Evolutionary conservation across 2,797 vertebrate genomes (phyloP).

Genomic region (Coendou prehensilis): DNA sequence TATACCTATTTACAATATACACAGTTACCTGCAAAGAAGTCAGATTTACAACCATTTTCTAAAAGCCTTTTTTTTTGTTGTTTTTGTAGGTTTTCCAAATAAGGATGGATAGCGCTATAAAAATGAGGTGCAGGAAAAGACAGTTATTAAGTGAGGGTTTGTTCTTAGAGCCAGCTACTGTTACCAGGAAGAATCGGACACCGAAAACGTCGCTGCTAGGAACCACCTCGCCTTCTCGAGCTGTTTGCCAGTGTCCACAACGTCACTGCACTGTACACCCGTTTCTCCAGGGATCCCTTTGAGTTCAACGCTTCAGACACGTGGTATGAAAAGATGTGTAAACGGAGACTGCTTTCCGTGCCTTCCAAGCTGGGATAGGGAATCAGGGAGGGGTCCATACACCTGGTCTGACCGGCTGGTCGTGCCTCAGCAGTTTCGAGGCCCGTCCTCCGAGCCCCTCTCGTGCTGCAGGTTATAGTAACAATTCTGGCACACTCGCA

Average conservation of each 20-base stretch:
- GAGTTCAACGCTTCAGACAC: conserved; percentile 87
- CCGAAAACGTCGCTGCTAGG: conserved; percentile 60
- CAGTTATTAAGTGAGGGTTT: conserved; percentile 76
- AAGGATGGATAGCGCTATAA: conserved; percentile 89
- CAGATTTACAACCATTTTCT: conserved; percentile 92
- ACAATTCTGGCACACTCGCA: conserved; percentile 99
- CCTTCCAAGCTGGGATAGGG: neutral
- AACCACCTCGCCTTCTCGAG: conserved; percentile 66
- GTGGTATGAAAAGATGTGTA: conserved; percentile 85
- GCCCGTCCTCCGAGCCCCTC: conserved; percentile 93
- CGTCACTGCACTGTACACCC: conserved; percentile 64
- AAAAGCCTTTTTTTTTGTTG: conserved; percentile 88
- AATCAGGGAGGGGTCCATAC: neutral
- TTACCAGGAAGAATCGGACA: conserved; percentile 60
- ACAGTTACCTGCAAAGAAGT: conserved; percentile 92
- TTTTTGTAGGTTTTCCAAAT: conserved; percentile 79
- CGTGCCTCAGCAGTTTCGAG: conserved; percentile 90
- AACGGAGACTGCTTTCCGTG: conserved; percentile 82
- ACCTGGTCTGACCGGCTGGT: neutral
- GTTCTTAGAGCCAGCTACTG: conserved; percentile 72
- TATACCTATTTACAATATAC: conserved; percentile 97
- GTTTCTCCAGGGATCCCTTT: conserved; percentile 88
- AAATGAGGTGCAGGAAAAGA: conserved; percentile 87
- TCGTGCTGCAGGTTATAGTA: conserved; percentile 98
- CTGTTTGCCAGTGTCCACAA: conserved; percentile 58